A percentile compares a stretch with the other conserved stretches of the same genome.
These are phyloP conservation scores for Yoshiicerus persimilis DNA, from an alignment of 1,140 invertebrate genomes.

Conservation along the genomic window DNA sequence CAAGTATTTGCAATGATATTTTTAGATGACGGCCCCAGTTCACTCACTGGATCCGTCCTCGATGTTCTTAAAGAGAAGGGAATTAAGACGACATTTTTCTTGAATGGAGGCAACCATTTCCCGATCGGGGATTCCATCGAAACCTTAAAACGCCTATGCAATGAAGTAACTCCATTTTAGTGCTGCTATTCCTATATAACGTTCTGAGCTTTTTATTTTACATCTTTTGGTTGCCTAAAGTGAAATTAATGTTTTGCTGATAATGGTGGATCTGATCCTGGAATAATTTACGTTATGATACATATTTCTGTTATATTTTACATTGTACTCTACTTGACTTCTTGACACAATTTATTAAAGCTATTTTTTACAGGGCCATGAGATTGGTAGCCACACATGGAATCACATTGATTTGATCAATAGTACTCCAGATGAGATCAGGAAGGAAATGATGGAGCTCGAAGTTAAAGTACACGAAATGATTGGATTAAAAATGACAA, in stretches of 20 bases:
- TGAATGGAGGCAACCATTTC: not conserved
- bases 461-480: not conserved
- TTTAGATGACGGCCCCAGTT: constrained; percentile 11
- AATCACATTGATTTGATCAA: not conserved
- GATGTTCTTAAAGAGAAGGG: not conserved
- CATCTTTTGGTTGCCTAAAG: too few species aligned
- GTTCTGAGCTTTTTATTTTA: too few species aligned
- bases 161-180: not conserved
- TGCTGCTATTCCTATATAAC: not conserved
- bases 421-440: not conserved
- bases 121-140: not conserved
- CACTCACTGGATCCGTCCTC: not conserved
- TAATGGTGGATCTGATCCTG: too few species aligned
- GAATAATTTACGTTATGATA: too few species aligned
- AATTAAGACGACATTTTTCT: constrained; percentile 9
- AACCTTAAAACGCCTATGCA: not conserved
- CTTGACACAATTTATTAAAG: not conserved
- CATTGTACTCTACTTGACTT: too few species aligned
- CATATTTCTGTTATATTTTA: too few species aligned
- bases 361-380: not conserved
- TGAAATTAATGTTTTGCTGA: too few species aligned
- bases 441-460: not conserved
- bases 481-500: not conserved
- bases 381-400: not conserved
- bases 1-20: not conserved